Evolutionary conservation across 64 coral and sea anemone species (phyloP).

Genomic region (Trachythela sp.): DNA sequence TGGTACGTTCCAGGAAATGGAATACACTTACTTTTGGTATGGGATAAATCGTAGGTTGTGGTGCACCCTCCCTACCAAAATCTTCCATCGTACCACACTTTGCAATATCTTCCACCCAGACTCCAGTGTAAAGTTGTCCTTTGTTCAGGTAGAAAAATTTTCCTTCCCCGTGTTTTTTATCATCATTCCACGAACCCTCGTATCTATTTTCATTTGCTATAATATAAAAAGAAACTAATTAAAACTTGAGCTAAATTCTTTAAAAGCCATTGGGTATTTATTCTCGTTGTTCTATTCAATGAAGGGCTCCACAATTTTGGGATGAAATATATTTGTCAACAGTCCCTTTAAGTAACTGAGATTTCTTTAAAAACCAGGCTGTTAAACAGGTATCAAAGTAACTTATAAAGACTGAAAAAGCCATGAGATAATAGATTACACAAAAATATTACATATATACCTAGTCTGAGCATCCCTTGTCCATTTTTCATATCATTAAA

Average conservation of each 20-base stretch:
- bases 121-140: slow-evolving; percentile 90
- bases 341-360: too few species aligned
- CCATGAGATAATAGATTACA: too few species aligned
- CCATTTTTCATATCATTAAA: slow-evolving; percentile 90
- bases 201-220: slow-evolving; percentile 98
- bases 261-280: too few species aligned
- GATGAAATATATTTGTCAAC: too few species aligned
- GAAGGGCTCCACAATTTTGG: too few species aligned
- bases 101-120: slow-evolving; percentile 86
- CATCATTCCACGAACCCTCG: slow-evolving; percentile 91
- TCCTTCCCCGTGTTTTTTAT: slow-evolving; percentile 91
- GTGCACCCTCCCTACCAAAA: slow-evolving; percentile 87
- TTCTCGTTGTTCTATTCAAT: too few species aligned
- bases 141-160: slow-evolving; percentile 85
- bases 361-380: too few species aligned
- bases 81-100: slow-evolving; percentile 98
- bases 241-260: neutral
- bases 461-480: slow-evolving; percentile 90
- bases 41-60: slow-evolving; percentile 81
- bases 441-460: slow-evolving; percentile 51
- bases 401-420: too few species aligned
- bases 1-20: too few species aligned
- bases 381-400: too few species aligned
- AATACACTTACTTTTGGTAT: slow-evolving; percentile 65
- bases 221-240: neutral